Base-by-base conservation (phyloP, 2,797 vertebrate genomes). In the Uromys caudimaculatus region DNA sequence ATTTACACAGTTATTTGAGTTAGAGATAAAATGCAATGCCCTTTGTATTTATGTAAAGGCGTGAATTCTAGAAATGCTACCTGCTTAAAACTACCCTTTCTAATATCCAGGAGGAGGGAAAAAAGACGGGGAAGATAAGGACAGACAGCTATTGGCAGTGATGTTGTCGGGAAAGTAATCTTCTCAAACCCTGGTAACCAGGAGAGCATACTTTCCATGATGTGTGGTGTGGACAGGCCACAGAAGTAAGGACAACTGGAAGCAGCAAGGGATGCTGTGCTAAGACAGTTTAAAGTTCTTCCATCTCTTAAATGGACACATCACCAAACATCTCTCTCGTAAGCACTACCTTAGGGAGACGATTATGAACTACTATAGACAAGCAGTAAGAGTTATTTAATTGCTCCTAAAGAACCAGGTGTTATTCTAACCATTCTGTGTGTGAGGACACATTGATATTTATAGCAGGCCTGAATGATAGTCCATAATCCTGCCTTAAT, bases 31-130 rank as follows among this genome's bases (percentile, higher is more conserved):
- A 73, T 92, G 64, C 94, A 86, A 92, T 47, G 38, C 6, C 44
- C 93, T 67, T 94, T 95, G 44, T 96, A 92, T 73, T 95, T 91
- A 93, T 56, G 27, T 77, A 91, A 62, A 92, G n/a, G 21, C n/a
- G 84, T 91, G 95, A 96, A 99, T 98, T 98, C 98, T 96, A 98
- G 97, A 89, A 98, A 84, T 82, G 24, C 23, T 78, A 90, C 60
- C 32, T 93, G 16, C 71, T 64, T 32, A 89, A 52, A 76, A 64
- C 91, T 89, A 44, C 10, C 75, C 52, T 58, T 56, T 41, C 24
- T 84, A 77, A 23, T 78, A 86, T 79, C 56, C 67, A 29, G 1
- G 64, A 38, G 79, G 38, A 78, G 87, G 32, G 35, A 50, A 54
- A 91, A 29, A 81, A 67, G n/a, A 77, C 79, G 52, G 14, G 24